These are phyloP conservation scores for Clarias gariepinus DNA, from an alignment of 2,113 vertebrate species.

Conservation along the genomic window DNA sequence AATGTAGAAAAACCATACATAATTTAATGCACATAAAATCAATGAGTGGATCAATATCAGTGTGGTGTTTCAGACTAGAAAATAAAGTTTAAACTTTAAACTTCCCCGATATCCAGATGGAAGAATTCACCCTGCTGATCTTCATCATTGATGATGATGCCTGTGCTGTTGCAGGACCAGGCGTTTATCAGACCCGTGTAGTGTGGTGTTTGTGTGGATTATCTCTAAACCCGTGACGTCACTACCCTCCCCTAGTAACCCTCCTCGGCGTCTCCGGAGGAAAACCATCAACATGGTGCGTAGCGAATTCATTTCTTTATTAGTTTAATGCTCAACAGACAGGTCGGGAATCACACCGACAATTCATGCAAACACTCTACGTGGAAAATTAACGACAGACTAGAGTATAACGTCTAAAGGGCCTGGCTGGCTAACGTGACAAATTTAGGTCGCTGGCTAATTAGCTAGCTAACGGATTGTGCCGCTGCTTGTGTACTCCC, in stretches of 20 bases:
- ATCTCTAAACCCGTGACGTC: conserved; percentile 31
- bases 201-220: neutral
- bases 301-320: conserved; percentile 4
- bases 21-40: neutral
- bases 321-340: neutral
- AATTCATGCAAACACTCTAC: too few species aligned
- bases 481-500: neutral
- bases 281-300: conserved; percentile 51
- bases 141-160: neutral
- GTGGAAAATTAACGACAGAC: too few species aligned
- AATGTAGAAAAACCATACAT: too few species aligned
- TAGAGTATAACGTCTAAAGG: neutral
- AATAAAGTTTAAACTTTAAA: neutral
- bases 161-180: neutral
- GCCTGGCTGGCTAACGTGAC: neutral
- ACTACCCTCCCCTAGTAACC: conserved; percentile 51
- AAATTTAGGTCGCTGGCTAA: neutral
- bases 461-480: conserved; percentile 25
- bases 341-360: too few species aligned
- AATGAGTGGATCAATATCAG: neutral
- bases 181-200: neutral
- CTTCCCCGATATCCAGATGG: neutral
- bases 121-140: neutral
- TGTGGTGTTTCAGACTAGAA: neutral
- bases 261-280: conserved; percentile 46